phyloP scores from a whole-genome alignment of 2,797 vertebrate species.

The Semotilus atromaculatus region DNA sequence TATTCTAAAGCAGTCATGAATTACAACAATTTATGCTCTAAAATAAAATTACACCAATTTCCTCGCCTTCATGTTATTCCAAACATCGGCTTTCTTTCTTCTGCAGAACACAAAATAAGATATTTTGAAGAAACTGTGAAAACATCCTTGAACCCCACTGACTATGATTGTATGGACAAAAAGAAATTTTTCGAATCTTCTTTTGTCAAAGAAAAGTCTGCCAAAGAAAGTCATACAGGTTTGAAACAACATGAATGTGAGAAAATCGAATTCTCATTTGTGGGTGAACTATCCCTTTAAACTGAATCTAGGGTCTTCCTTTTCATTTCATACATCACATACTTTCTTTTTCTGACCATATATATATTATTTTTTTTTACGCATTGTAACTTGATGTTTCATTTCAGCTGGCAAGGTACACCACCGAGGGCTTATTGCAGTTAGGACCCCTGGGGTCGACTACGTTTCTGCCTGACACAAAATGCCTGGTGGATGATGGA shows the following conservation, averaged over 20 bases:
- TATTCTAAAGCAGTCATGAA: not conserved
- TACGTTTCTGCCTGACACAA: conserved; percentile 94
- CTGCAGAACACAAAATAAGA: not conserved
- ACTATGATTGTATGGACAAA: not conserved
- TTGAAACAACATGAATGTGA: not conserved
- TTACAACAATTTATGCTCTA: not conserved
- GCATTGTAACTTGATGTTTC: not conserved
- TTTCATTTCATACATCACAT: conserved; percentile 26
- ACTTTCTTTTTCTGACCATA: not conserved
- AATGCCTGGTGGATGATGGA: conserved; percentile 93
- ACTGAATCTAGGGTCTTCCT: not conserved
- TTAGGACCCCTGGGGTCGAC: conserved; percentile 95
- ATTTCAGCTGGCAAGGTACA: conserved; percentile 92
- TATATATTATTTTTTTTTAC: too few relatives aligned
- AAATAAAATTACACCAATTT: not conserved
- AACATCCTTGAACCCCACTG: not conserved
- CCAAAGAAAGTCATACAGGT: not conserved
- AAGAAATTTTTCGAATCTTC: not conserved
- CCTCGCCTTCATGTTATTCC: not conserved
- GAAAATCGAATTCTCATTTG: not conserved
- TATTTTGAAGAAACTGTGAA: not conserved
- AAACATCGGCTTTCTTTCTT: not conserved
- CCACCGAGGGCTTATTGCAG: conserved; percentile 91
- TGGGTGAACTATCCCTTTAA: not conserved
- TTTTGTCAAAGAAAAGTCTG: not conserved